phyloP scores from a whole-genome alignment of 1,140 invertebrate species.

The Sycobia sp. region DNA sequence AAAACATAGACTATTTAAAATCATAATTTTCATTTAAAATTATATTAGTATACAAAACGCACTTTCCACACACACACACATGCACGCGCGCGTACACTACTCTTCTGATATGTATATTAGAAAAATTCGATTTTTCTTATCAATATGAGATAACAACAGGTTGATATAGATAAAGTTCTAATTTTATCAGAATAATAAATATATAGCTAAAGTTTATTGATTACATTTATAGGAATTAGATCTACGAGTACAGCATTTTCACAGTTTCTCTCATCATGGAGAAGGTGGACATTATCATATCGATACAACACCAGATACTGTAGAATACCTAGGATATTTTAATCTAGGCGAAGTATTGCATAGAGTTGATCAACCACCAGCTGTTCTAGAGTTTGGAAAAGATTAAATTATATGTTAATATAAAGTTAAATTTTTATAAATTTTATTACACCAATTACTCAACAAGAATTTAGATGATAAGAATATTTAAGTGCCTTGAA shows the following conservation, averaged over 20 bases:
- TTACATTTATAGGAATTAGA: constrained; percentile 73
- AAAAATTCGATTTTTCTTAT: constrained; percentile 13
- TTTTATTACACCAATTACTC: constrained; percentile 18
- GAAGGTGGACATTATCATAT: constrained; percentile 96
- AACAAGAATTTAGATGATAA: constrained; percentile 6
- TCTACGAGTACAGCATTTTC: constrained; percentile 91
- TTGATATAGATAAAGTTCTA: constrained; percentile 1
- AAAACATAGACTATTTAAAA: too few relatives aligned
- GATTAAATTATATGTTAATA: constrained; percentile 58
- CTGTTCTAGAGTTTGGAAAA: constrained; percentile 63
- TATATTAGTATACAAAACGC: too few relatives aligned
- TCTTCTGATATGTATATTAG: not conserved
- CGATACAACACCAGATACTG: constrained; percentile 84
- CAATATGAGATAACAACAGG: constrained; percentile 1
- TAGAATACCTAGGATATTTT: constrained; percentile 88
- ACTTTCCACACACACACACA: too few relatives aligned
- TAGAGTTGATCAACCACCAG: constrained; percentile 78
- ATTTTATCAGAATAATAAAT: constrained; percentile 8
- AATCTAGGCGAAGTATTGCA: constrained; percentile 75
- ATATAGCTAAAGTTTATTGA: constrained; percentile 24
- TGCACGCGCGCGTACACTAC: too few relatives aligned
- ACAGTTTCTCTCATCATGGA: constrained; percentile 85
- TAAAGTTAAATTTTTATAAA: constrained; percentile 5
- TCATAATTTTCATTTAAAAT: too few relatives aligned
- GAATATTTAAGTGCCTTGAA: constrained; percentile 15